Evolutionary conservation across 1,140 invertebrate species (phyloP), one percentile per base, ranked within the genome.

Genomic region (Aphaenogaster floridana): DNA sequence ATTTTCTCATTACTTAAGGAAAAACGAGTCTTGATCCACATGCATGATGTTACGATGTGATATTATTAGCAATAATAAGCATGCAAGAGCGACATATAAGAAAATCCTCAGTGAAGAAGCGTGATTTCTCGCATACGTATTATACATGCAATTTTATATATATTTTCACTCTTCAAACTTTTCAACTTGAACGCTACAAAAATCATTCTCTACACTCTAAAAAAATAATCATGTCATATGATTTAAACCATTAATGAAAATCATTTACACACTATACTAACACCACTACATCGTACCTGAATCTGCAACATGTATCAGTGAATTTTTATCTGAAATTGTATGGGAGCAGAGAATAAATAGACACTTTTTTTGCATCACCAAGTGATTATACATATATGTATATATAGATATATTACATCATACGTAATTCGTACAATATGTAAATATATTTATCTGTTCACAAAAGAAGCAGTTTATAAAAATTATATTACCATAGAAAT

Each of bases 401-500:
- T 89, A 90, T 88, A 88, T 88, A 86, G 66, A 88, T 92, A 80
- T 92, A 90, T 90, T 89, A 88, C 91, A 86, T 81, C 8, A 92
- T 91, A 91, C 80, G 89, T 88, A 83, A 87, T 88, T 88, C 50
- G 88, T 94, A 94, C 93, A 94, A 92, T 91, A 90, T 91, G 68
- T 92, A 90, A 92, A 92, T 89, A 92, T 92, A 94, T 88, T 84
- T 87, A 77, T 93, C 78, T 85, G 74, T 88, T 87, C 61, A 61
- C 36, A 87, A 88, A 88, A 90, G 91, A 93, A 93, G 89, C 86
- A 85, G 76, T 79, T 90, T 78, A 86, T 92, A 92, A 94, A 94
- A 94, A 93, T 87, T 87, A 84, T 91, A 87, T 86, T 88, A 77
- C 81, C 79, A 87, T 92, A 93, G 86, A 94, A 94, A 92, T 93